These are phyloP conservation scores for Jordanella pulchra DNA, from an alignment of 2,797 vertebrate species.

Conservation along the genomic window DNA sequence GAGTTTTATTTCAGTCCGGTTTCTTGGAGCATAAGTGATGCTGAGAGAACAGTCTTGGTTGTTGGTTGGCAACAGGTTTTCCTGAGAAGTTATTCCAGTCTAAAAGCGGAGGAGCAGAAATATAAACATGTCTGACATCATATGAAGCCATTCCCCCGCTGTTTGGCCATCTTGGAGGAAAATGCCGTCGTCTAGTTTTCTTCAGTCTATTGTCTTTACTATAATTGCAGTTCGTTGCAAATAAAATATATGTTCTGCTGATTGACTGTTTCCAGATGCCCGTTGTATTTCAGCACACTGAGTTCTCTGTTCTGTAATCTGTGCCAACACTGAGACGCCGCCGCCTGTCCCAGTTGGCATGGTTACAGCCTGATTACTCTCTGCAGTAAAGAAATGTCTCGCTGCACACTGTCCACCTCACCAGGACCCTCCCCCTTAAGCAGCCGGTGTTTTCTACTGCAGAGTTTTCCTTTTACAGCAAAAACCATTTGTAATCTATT, in stretches of 20 bases:
- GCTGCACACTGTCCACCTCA: constrained; percentile 14
- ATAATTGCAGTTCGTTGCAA: not conserved
- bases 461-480: constrained; percentile 41
- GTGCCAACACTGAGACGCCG: not conserved
- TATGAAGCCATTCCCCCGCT: not conserved
- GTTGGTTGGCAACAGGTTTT: constrained; percentile 15
- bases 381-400: constrained; percentile 42
- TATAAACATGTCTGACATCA: constrained; percentile 13
- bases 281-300: not conserved
- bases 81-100: not conserved
- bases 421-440: constrained; percentile 8
- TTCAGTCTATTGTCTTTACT: constrained; percentile 1
- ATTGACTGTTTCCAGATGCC: not conserved
- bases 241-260: not conserved
- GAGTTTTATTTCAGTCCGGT: not conserved
- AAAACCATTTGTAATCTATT: not conserved
- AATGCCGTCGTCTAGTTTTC: not conserved
- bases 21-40: not conserved
- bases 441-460: constrained; percentile 41
- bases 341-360: constrained; percentile 29
- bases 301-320: not conserved
- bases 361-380: constrained; percentile 28
- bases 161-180: not conserved
- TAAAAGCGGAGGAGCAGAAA: constrained; percentile 2
- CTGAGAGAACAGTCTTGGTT: constrained; percentile 2